Evolutionary conservation across 2,888 invertebrate genomes (phyloP), one percentile per base, ranked within the genome.

Genomic region (Drosophila maculinotata): DNA sequence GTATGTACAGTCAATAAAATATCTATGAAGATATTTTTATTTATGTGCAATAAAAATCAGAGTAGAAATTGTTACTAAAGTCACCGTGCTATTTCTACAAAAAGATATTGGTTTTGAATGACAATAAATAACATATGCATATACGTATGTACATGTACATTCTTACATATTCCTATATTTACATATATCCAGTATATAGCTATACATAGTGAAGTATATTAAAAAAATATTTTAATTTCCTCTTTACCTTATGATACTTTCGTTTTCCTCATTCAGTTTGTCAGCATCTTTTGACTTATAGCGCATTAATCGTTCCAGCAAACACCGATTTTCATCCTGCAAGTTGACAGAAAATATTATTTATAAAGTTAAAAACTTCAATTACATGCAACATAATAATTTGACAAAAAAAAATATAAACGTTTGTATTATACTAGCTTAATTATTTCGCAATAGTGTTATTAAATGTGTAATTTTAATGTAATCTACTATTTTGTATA

Each of bases 231-330:
- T 30, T 26, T 20, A 14, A 6, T 36, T 44, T 17, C 12, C 33
- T 30, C 14, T 31, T 94, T 94, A 97, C 97, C 95, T 97, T 80
- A 97, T 92, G 90, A 97, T 96, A 90, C 95, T 95, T 91, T 99
- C 99, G 93, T 99, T 99, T 92, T 99, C 98, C 92, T 97, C 97
- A 90, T 99, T 99, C 94, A 99, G 94, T 92, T 96, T 96, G 89
- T 99, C 98, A 0, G 98, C 99, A 93, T 98, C 98, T 92, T 96
- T 96, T 47, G 96, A 95, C 92, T 99, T 99, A 90, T 97, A 96
- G 79, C 96, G 96, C 91, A 98, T 97, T 83, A 98, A 94, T 79
- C 97, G 94, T 75, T 97, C 97, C 59, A 98, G 93, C 74, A 98
- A 92, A 71, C 96, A 94, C 35, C 95, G 93, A 92, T 98, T 97